These are phyloP conservation scores for Lucinisca nassula DNA, from an alignment of 2,888 invertebrate genomes.

Conservation along the genomic window DNA sequence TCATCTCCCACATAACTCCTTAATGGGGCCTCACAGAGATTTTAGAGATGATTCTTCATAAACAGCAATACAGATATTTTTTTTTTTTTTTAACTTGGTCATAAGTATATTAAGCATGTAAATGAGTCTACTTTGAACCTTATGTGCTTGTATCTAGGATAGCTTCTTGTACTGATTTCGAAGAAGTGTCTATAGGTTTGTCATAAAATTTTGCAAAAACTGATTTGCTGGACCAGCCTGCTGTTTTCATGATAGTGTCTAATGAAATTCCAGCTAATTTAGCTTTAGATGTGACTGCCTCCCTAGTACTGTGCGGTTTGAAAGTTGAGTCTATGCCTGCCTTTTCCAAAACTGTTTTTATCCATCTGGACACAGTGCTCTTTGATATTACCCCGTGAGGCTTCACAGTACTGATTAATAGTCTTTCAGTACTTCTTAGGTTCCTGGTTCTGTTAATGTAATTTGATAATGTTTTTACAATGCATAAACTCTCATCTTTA, in stretches of 20 bases:
- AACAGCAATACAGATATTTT: too few relatives aligned
- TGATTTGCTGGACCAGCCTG: conserved; percentile 28
- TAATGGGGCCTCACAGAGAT: too few relatives aligned
- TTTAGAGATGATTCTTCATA: too few relatives aligned
- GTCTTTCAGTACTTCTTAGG: neutral
- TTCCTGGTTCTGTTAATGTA: neutral
- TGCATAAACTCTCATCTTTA: neutral
- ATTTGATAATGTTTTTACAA: conserved; percentile 3
- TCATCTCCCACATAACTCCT: too few relatives aligned
- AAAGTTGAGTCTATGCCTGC: neutral
- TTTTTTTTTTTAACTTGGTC: too few relatives aligned
- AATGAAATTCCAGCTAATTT: neutral
- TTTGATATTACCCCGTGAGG: neutral
- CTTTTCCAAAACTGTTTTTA: neutral
- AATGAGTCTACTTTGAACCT: too few relatives aligned
- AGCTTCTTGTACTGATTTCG: too few relatives aligned
- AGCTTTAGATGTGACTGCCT: conserved; percentile 25
- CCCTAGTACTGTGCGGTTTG: neutral
- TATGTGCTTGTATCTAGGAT: too few relatives aligned
- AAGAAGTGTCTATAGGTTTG: neutral
- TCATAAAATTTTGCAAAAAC: conserved; percentile 17
- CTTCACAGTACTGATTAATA: neutral
- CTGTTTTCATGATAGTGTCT: conserved; percentile 5
- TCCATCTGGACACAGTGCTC: conserved; percentile 10
- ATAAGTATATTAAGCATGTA: too few relatives aligned